phyloP scores from a whole-genome alignment of 2,113 vertebrate genomes.

The Condylura cristata region DNA sequence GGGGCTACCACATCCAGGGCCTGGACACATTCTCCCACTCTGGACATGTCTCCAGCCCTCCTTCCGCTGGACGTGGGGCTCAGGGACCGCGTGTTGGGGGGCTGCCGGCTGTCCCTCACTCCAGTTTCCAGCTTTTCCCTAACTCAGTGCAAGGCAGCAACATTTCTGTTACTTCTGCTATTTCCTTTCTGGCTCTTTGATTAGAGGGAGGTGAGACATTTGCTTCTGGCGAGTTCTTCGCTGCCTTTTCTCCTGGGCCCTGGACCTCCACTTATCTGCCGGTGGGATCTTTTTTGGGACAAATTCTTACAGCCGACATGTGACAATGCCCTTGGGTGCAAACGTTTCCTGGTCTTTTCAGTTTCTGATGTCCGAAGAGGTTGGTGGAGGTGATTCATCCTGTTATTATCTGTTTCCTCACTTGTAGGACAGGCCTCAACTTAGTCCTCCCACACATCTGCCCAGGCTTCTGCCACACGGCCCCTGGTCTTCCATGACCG shows the following conservation, averaged over 20 bases:
- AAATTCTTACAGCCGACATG: background rate
- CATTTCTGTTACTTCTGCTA: too few species aligned
- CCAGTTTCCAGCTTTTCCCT: background rate
- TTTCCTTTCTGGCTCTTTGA: background rate
- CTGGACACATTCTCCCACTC: background rate
- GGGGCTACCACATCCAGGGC: background rate
- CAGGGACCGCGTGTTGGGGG: fast-evolving
- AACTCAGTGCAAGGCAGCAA: background rate
- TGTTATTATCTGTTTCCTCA: background rate
- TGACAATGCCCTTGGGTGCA: background rate
- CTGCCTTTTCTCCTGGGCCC: background rate
- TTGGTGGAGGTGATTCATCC: background rate
- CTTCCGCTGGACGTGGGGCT: background rate
- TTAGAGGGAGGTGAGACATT: background rate
- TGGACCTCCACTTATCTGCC: background rate
- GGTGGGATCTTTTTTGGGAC: background rate
- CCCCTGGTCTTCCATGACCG: background rate
- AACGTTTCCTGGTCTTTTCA: background rate
- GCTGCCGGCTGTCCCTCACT: background rate
- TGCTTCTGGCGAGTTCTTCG: background rate
- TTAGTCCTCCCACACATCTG: background rate
- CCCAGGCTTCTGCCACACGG: background rate
- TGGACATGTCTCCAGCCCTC: background rate
- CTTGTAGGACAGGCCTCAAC: background rate
- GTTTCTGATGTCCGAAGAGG: background rate